phyloP scores from a whole-genome alignment of 2,888 invertebrate genomes.

The Drosophila histrio region DNA sequence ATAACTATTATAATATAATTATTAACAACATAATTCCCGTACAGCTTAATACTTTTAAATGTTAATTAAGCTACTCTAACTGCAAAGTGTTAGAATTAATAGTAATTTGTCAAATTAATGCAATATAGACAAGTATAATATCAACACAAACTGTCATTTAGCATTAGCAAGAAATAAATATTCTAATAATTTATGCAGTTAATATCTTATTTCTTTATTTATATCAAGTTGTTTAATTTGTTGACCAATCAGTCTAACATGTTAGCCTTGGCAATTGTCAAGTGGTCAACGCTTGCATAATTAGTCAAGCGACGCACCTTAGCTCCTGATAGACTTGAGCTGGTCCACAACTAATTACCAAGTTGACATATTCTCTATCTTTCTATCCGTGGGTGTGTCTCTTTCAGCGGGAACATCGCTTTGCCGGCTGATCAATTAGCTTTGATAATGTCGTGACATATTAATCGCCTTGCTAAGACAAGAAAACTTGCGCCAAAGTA shows the following conservation, averaged over 20 bases:
- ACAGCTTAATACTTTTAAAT: no score
- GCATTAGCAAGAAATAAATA: neutral
- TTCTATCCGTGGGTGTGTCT: neutral
- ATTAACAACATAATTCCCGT: no score
- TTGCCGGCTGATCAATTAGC: slow-evolving; percentile 73
- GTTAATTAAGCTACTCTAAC: no score
- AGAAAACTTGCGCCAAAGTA: slow-evolving; percentile 56
- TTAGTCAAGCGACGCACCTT: slow-evolving; percentile 35
- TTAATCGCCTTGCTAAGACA: slow-evolving; percentile 67
- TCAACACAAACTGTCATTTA: neutral
- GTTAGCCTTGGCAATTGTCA: neutral
- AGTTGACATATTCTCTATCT: slow-evolving; percentile 38
- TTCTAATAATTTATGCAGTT: neutral
- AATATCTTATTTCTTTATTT: neutral
- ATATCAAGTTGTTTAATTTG: slow-evolving; percentile 3
- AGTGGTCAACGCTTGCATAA: slow-evolving; percentile 30
- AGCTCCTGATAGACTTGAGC: neutral
- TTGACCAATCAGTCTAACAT: slow-evolving; percentile 14
- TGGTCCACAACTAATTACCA: slow-evolving; percentile 43
- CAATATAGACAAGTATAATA: no score
- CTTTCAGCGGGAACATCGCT: slow-evolving; percentile 2
- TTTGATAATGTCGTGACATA: slow-evolving; percentile 75
- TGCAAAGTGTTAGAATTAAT: no score
- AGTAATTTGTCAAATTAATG: no score
- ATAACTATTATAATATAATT: no score